Conservation (phyloP, 23 tunicate species). For the Oikopleura vanhoeffeni region DNA sequence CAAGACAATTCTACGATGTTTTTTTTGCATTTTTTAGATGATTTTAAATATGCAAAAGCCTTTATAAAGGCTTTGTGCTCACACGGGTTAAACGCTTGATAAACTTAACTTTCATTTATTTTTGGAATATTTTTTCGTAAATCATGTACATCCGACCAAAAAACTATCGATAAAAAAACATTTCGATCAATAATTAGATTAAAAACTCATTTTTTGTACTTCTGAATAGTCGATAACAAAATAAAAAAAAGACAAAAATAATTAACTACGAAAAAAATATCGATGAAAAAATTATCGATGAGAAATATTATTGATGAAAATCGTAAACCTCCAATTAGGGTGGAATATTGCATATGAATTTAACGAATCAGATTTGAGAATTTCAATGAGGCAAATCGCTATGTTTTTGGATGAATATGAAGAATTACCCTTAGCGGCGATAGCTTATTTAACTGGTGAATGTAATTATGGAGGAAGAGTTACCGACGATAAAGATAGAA, state of each 20-base stretch:
- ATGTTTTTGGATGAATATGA: conserved; percentile 91
- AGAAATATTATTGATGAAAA: too few species aligned
- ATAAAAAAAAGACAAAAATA: neutral
- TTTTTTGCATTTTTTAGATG: too few species aligned
- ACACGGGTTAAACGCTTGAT: too few species aligned
- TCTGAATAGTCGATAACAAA: neutral
- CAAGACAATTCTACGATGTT: too few species aligned
- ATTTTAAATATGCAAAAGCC: too few species aligned
- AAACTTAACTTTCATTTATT: too few species aligned
- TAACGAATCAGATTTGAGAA: conserved; percentile 85
- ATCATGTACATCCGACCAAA: too few species aligned
- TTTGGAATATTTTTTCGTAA: too few species aligned
- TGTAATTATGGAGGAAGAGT: conserved; percentile 92
- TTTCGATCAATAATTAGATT: too few species aligned
- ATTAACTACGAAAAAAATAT: neutral
- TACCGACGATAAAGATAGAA: conserved; percentile 83
- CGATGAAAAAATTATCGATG: conserved; percentile 20
- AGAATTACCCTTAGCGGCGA: conserved; percentile 56
- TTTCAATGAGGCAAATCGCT: conserved; percentile 85
- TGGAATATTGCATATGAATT: conserved; percentile 95
- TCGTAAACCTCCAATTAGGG: conserved; percentile 58
- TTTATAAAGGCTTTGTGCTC: too few species aligned
- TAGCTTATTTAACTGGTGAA: conserved; percentile 70
- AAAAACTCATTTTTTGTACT: neutral
- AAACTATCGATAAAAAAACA: too few species aligned